A percentile compares a stretch with the other conserved stretches of the same genome.
phyloP scores from a whole-genome alignment of 2,113 vertebrate species.

The Vimba vimba region DNA sequence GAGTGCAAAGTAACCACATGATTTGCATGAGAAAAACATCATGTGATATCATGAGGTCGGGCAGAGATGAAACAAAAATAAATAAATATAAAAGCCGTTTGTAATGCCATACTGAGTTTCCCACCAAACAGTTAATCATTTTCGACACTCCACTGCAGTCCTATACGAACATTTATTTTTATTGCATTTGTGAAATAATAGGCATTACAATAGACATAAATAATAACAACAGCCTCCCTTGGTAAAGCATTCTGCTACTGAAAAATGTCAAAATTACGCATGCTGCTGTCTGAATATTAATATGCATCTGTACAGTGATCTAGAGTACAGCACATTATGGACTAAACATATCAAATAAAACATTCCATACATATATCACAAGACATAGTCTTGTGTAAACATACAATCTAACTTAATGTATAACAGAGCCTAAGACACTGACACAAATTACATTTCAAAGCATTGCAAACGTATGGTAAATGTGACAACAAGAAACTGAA shows the following conservation, averaged over 20 bases:
- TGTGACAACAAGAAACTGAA: constrained; percentile 33
- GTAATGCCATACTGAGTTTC: constrained; percentile 5
- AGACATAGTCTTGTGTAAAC: constrained; percentile 57
- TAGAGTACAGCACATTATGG: constrained; percentile 54
- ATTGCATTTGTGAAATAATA: constrained; percentile 53
- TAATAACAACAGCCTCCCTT: constrained; percentile 40
- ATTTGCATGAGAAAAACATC: constrained; percentile 29
- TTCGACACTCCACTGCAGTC: constrained; percentile 37
- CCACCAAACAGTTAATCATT: constrained; percentile 10
- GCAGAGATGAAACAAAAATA: constrained; percentile 26
- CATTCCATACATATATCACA: constrained; percentile 59
- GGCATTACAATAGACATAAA: constrained; percentile 33
- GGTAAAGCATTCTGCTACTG: constrained; percentile 38
- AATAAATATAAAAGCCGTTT: constrained; percentile 13
- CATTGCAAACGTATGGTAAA: constrained; percentile 52
- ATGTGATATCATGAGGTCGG: constrained; percentile 36
- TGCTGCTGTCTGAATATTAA: constrained; percentile 46
- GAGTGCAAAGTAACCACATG: constrained; percentile 43
- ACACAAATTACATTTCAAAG: constrained; percentile 54
- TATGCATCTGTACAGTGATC: constrained; percentile 52
- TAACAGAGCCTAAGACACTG: constrained; percentile 54
- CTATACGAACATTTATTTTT: constrained; percentile 34
- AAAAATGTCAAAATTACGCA: constrained; percentile 46
- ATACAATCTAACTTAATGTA: constrained; percentile 60
- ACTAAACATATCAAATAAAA: constrained; percentile 57